Evolutionary conservation across 2,113 vertebrate species (phyloP).

Genomic region (Muntiacus reevesi): DNA sequence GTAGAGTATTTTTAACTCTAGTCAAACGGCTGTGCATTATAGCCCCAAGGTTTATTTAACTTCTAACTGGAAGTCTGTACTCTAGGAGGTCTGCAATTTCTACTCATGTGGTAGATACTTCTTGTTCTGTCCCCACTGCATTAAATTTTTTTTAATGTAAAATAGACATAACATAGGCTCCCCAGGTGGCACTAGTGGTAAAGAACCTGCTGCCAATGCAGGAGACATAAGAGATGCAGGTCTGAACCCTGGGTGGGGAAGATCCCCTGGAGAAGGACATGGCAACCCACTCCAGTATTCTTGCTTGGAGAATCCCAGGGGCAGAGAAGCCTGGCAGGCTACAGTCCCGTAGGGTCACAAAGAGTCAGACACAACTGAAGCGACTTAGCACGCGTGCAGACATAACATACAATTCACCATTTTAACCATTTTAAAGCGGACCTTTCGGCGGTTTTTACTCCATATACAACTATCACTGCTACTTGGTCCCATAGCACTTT

Average conservation of each 20-base stretch:
- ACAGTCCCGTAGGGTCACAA: neutral
- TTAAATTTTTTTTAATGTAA: neutral
- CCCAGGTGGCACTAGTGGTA: neutral
- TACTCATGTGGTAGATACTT: accelerated
- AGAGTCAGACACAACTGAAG: no score
- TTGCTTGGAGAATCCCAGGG: neutral
- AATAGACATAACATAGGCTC: neutral
- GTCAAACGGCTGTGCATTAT: neutral
- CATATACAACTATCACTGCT: accelerated
- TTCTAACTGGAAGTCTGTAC: neutral
- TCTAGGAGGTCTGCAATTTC: neutral
- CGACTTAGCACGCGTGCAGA: neutral
- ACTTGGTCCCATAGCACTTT: no score
- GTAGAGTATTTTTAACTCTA: neutral
- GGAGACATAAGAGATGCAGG: neutral
- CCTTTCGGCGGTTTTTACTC: accelerated
- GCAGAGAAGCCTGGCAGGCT: neutral
- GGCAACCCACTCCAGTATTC: neutral
- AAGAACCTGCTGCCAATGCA: neutral
- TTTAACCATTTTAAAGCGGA: neutral
- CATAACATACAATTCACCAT: no score
- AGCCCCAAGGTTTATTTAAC: no score
- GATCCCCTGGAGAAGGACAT: neutral
- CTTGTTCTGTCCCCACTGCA: neutral
- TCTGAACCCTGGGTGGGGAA: neutral